A percentile compares a stretch with the other conserved stretches of the same genome.
phyloP scores from a whole-genome alignment of 2,888 invertebrate species.

The Hermaeophaga mercurialis region DNA sequence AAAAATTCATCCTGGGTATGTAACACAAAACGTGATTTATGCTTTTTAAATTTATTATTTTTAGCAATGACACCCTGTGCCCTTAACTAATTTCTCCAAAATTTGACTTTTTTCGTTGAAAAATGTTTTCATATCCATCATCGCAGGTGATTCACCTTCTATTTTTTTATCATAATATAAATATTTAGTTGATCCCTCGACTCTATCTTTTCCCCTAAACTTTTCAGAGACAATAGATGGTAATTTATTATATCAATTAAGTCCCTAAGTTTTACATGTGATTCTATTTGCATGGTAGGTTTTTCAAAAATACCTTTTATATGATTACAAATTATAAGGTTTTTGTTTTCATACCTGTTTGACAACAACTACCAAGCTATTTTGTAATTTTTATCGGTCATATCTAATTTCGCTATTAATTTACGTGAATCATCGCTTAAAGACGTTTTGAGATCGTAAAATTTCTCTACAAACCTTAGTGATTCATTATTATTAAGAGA shows the following conservation, averaged over 20 bases:
- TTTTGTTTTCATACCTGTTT: slow-evolving; percentile 34
- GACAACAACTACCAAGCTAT: slow-evolving; percentile 31
- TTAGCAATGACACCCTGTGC: no score
- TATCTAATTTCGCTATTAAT: slow-evolving; percentile 27
- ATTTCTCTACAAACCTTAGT: slow-evolving; percentile 31
- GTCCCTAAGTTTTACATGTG: slow-evolving; percentile 23
- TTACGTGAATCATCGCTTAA: slow-evolving; percentile 28
- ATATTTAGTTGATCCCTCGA: slow-evolving; percentile 34
- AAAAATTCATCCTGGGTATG: background rate
- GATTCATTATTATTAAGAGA: slow-evolving; percentile 20
- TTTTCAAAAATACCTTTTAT: slow-evolving; percentile 33
- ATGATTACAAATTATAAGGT: slow-evolving; percentile 34
- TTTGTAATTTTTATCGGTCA: slow-evolving; percentile 31
- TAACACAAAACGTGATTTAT: no score
- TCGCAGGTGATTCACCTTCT: background rate
- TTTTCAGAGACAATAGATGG: slow-evolving; percentile 33
- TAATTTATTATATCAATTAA: slow-evolving; percentile 31
- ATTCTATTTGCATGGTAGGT: slow-evolving; percentile 26
- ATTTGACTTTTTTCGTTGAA: no score
- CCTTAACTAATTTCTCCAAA: no score
- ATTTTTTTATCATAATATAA: slow-evolving; percentile 15
- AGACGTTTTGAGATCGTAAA: no score
- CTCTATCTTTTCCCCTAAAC: slow-evolving; percentile 27
- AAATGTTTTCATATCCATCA: background rate
- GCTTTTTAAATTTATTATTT: background rate